Percentiles rank a stretch among this genome's conserved stretches.
Conservation (phyloP, 2,797 vertebrate species). For the Ibycter americanus region DNA sequence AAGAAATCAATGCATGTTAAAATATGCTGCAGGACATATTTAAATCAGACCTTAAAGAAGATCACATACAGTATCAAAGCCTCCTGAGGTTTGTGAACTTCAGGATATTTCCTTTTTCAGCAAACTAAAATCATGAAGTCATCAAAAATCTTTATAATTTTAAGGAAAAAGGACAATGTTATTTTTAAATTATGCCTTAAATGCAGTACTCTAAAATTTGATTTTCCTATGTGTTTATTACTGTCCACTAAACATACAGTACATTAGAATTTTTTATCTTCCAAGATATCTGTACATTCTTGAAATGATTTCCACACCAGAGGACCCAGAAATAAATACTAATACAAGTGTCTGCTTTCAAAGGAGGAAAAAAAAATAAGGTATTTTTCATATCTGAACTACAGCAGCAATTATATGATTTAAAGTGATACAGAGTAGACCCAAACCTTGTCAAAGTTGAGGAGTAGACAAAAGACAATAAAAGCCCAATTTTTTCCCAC, state of each 20-base stretch:
- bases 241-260: neutral
- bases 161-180: neutral
- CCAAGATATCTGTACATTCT: neutral
- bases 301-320: neutral
- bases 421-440: neutral
- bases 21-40: constrained; percentile 77
- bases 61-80: neutral
- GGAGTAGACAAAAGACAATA: neutral
- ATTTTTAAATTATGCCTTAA: constrained; percentile 25
- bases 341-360: neutral
- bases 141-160: constrained; percentile 7
- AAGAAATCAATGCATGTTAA: constrained; percentile 89
- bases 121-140: neutral
- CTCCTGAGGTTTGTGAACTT: neutral
- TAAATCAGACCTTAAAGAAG: constrained; percentile 43
- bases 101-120: neutral
- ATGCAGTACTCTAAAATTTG: neutral
- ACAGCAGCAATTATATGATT: neutral
- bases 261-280: neutral
- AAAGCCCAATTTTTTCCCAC: neutral
- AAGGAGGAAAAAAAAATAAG: neutral
- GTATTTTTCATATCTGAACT: neutral
- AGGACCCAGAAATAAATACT: neutral
- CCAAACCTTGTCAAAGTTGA: neutral
- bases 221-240: constrained; percentile 43